Conservation (phyloP, 2,797 vertebrate species). For the Onychomys leucogaster region DNA sequence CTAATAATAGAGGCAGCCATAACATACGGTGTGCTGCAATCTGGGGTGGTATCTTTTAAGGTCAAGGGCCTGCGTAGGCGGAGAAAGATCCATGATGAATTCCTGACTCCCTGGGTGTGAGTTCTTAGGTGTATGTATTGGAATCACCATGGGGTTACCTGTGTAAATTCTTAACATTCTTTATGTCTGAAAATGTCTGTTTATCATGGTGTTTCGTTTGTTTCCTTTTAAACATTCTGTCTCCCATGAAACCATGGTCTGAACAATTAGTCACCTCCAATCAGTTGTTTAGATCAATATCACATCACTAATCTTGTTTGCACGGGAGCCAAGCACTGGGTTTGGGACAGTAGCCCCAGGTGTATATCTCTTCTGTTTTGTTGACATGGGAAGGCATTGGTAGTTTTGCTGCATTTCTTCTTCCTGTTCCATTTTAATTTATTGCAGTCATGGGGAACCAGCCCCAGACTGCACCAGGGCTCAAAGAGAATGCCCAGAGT, state of each 20-base stretch:
- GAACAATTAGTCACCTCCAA: not conserved
- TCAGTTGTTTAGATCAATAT: not conserved
- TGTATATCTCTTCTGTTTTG: not conserved
- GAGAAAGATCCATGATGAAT: not conserved
- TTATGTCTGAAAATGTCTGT: constrained; percentile 35
- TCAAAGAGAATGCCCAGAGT: no score
- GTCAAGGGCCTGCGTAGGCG: not conserved
- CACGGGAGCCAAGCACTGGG: not conserved
- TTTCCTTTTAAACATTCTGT: not conserved
- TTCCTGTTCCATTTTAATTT: constrained; percentile 46
- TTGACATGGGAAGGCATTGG: not conserved
- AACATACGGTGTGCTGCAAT: not conserved
- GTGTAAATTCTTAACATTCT: not conserved
- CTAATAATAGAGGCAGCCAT: not conserved
- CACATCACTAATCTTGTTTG: not conserved
- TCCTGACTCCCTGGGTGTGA: not conserved
- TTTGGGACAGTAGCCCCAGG: not conserved
- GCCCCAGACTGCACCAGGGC: no score
- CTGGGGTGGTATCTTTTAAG: not conserved
- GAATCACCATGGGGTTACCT: not conserved
- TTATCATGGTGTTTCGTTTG: not conserved
- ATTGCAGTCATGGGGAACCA: not conserved
- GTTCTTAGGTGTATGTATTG: not conserved
- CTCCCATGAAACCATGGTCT: not conserved
- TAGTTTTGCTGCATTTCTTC: not conserved